Evolutionary conservation across 2,888 invertebrate genomes (phyloP).

Genomic region (Ditylenchus weischeri): DNA sequence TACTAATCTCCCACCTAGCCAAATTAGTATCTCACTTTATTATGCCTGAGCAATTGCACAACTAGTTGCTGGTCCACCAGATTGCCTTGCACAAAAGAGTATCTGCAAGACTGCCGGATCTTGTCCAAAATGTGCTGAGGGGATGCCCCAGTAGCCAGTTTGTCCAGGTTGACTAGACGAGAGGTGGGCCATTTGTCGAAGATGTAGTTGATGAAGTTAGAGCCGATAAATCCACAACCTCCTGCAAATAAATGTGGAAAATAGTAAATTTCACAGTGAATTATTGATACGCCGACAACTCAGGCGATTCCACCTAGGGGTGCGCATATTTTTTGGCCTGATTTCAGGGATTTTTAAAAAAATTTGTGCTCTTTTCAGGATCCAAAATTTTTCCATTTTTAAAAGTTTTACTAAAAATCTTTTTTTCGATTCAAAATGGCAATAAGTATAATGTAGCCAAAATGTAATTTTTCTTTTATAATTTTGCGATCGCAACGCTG

Average conservation of each 20-base stretch:
- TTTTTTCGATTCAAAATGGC: too few relatives aligned
- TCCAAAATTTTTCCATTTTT: too few relatives aligned
- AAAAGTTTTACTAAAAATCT: too few relatives aligned
- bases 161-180: conserved; percentile 55
- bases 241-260: conserved; percentile 33
- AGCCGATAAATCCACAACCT: conserved; percentile 58
- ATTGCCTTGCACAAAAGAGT: conserved; percentile 48
- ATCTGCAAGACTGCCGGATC: conserved; percentile 43
- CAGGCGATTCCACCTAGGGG: too few relatives aligned
- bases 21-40: conserved; percentile 34
- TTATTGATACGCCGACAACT: conserved; percentile 21
- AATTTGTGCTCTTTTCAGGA: too few relatives aligned
- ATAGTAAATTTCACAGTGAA: conserved; percentile 39
- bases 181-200: conserved; percentile 49
- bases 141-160: conserved; percentile 51
- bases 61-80: conserved; percentile 45
- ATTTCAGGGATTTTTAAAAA: too few relatives aligned
- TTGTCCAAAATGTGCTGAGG: conserved; percentile 33
- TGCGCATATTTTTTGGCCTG: too few relatives aligned
- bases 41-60: conserved; percentile 39
- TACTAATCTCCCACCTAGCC: neutral
- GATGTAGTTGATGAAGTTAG: conserved; percentile 56
- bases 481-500: too few relatives aligned
- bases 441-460: too few relatives aligned
- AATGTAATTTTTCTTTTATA: too few relatives aligned